Base-by-base conservation (phyloP, 2,888 invertebrate genomes). In the Theodoxus fluviatilis region DNA sequence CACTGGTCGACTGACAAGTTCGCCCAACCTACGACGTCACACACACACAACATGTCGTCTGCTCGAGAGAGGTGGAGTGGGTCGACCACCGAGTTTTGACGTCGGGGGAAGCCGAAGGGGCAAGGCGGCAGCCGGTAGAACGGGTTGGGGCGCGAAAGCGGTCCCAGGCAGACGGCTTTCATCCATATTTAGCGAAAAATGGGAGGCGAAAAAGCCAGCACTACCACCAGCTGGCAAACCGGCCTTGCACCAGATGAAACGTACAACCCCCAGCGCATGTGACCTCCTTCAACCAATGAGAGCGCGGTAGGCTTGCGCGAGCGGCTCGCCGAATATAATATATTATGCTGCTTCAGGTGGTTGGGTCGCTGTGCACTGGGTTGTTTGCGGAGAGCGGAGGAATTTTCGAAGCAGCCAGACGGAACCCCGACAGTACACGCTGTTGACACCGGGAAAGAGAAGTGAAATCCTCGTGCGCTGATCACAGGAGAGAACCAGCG, bases 301-400 rank as follows among this genome's bases (percentile, higher is more conserved):
- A 35, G 55, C 31, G 55, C 35, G 25, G 67, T n/a, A 35, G 38
- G 52, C 31, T 38, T 52, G 55, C 37, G 55, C 67, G 67, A 57
- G 55, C 38, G 67, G 67, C 55, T 55, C 57, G 35, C 25, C 38
- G 35, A 40, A 15, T 35, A 57, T 67, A 67, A 67, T 67, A 67
- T 55, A 67, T 67, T 67, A 67, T 67, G 33, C 52, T 33, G 67
- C 67, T 67, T 57, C 67, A 67, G 67, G 67, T 55, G 55, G 57
- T 55, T 37, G 52, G 37, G 67, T 31, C 28, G 55, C 55, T 18
- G 6, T 18, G 43, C 15, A 15, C 43, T 9, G 12, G 9, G 43
- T 43, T 12, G 52, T 4, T 6, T 9, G 52, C 9, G 25, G 52
- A 22, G 52, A 6, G 52, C 25, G 52, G n/a, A 25, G 9, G 9